Base-by-base conservation (phyloP, 1,140 invertebrate genomes). In the Callitettix versicolor region DNA sequence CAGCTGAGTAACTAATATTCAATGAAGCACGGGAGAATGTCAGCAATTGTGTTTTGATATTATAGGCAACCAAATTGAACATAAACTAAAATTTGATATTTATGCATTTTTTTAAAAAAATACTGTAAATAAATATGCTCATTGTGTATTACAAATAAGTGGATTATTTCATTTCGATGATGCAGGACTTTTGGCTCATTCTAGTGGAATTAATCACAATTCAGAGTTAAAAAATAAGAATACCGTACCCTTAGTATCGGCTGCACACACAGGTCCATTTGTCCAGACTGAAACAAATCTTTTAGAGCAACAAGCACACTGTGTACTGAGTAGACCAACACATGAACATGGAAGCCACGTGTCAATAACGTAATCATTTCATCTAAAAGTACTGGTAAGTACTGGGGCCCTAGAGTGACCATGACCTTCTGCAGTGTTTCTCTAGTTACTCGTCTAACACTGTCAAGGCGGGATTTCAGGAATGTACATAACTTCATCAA, bases 271-370 rank as follows among this genome's bases (percentile, higher is more conserved):
- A 75, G 60, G 65, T 93, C 86, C 7, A 98, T 78, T 67, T 95
- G 84, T 1, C 75, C 79, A 1, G 81, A 72, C 64, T 80, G 73
- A 42, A 91, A 80, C 2, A 68, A 69, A 1, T 71, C 61, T 59
- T 83, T 82, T 46, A 97, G 67, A 36, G 79, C 77, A 46, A 79
- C 77, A 12, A 98, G 67, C 2, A 98, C 75, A 0, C 83, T 76
- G 68, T 97, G 88, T 3, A 95, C 78, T 0, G 94, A 95, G 58
- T 82, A 94, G 2, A 85, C 85, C 14, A 98, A 73, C 0, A 98
- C 91, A 64, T 98, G 94, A 17, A 95, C 79, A 76, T 97, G 93
- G 65, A 88, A 98, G 9, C 95, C 95, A 68, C 84, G 80, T 0
- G 80, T 90, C 46, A 98, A 73, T 6, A 92, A 69, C 14, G 84